Evolutionary conservation across 2,113 vertebrate species (phyloP).

Genomic region (Turnix velox): DNA sequence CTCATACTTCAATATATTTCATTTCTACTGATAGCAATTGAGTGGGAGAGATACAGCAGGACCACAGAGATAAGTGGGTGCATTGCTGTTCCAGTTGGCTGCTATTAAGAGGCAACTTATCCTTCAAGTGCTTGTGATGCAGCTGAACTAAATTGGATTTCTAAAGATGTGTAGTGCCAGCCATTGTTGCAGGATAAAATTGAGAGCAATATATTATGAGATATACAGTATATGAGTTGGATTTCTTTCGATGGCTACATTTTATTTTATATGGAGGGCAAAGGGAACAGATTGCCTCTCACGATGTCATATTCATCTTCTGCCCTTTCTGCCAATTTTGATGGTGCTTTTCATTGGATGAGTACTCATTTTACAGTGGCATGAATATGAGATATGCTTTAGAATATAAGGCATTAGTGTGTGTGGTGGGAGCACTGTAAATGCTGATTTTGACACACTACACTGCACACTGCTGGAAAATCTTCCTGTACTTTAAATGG

Average conservation of each 20-base stretch:
- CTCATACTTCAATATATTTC: not conserved
- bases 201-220: not conserved
- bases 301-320: not conserved
- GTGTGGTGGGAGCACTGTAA: not conserved
- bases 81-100: not conserved
- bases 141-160: not conserved
- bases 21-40: not conserved
- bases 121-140: not conserved
- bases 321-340: not conserved
- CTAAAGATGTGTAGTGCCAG: not conserved
- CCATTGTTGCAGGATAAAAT: not conserved
- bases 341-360: not conserved
- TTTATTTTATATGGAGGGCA: not conserved
- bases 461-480: not conserved
- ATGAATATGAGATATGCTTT: not conserved
- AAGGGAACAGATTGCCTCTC: not conserved
- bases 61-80: not conserved
- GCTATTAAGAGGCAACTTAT: not conserved
- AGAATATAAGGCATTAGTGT: not conserved
- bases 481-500: not conserved
- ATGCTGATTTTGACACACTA: not conserved
- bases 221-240: not conserved
- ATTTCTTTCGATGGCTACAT: not conserved
- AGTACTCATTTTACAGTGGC: not conserved
- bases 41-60: not conserved